These are phyloP conservation scores for Rhodophaea formosa DNA, from an alignment of 2,888 invertebrate species.

Conservation along the genomic window DNA sequence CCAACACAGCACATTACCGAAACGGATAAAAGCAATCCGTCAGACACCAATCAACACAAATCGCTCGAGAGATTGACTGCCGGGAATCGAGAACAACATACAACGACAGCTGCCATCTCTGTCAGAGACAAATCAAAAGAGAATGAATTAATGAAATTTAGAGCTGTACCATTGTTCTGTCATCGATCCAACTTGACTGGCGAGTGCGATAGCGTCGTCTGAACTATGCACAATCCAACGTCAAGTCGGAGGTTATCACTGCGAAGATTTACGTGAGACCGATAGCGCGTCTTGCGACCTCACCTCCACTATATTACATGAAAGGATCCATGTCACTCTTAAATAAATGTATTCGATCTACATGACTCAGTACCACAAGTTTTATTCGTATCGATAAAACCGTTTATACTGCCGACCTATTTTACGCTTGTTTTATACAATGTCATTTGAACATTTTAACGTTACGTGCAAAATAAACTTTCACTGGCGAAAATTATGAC, in stretches of 20 bases:
- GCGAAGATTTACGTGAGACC: constrained; percentile 43
- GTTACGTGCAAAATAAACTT: constrained; percentile 1
- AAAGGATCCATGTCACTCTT: neutral
- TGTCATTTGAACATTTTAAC: neutral
- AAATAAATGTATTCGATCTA: neutral
- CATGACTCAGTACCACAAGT: neutral
- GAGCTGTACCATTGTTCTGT: constrained; percentile 31
- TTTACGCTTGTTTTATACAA: neutral
- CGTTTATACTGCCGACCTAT: neutral
- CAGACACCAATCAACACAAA: constrained; percentile 7
- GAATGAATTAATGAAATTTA: constrained; percentile 23
- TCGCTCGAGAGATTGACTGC: constrained; percentile 5
- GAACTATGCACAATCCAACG: constrained; percentile 25
- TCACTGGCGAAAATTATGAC: constrained; percentile 23
- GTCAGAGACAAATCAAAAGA: constrained; percentile 5
- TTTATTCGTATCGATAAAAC: neutral
- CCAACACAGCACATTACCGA: no score
- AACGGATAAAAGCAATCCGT: neutral
- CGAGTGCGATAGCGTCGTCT: constrained; percentile 20
- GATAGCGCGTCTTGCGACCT: constrained; percentile 26
- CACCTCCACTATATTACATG: constrained; percentile 10
- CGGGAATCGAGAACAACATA: neutral
- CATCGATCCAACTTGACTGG: constrained; percentile 19
- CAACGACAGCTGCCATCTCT: constrained; percentile 14
- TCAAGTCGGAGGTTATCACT: constrained; percentile 40